Evolutionary conservation across 2,888 invertebrate species (phyloP), one percentile per base, ranked within the genome.

Genomic region (Drosophila barbarae): DNA sequence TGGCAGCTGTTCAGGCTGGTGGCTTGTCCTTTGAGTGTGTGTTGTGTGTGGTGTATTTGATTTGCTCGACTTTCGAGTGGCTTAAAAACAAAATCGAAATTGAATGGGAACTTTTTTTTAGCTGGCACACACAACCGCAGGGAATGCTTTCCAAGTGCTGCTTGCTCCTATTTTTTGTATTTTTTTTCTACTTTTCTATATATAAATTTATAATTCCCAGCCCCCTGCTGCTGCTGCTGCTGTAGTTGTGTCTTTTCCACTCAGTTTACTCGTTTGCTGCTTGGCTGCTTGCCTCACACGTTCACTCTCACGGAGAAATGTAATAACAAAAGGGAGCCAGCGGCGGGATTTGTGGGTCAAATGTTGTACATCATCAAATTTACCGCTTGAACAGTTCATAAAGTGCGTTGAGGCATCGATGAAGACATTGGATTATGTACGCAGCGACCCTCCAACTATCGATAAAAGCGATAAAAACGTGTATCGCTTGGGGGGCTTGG

Each of bases 341-440:
- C 18, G 35, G 38, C 49, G 26, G 18, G n/a, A 15, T 44, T 46
- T 65, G 35, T 59, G 64, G 52, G 58, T 64, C 60, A 76, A 71
- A 72, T 77, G 73, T 74, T 70, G 77, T 73, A 71, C 66, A 68
- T 69, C 75, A 77, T 77, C 80, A 80, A 80, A 77, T 77, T 80
- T 77, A 77, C 52, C 80, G 77, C 77, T 70, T 58, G 75, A 80
- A 59, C 80, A 69, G 73, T 39, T 55, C 51, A 49, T 60, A 74
- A 72, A 77, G 74, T 71, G 76, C 68, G 57, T 46, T 30, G 46
- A 50, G 58, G 52, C 68, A 46, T 38, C 63, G 50, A 63, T 60
- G 58, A 71, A 74, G 67, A 58, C 60, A 67, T 65, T 67, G 58
- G 52, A 69, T 65, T 53, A 39, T 49, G 36, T 47, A 32, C 38